These are phyloP conservation scores for Nesoenas mayeri DNA, from an alignment of 2,113 vertebrate genomes.

Conservation along the genomic window DNA sequence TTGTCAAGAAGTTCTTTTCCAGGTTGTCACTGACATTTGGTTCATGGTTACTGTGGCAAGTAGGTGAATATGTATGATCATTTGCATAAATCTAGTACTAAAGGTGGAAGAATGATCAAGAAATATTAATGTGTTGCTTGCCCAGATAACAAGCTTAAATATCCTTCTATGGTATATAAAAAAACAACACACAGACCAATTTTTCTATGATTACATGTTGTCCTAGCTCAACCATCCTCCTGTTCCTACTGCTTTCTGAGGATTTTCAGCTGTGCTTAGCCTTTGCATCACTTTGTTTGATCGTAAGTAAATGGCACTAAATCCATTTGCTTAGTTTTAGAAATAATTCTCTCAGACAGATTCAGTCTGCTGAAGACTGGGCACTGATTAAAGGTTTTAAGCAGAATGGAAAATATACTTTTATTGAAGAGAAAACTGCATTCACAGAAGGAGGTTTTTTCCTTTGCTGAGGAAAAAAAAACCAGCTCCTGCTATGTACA, in stretches of 20 bases:
- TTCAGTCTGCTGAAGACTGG: background rate
- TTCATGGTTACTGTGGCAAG: background rate
- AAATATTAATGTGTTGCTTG: background rate
- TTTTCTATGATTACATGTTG: background rate
- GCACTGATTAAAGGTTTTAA: background rate
- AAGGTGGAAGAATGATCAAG: background rate
- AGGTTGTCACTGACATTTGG: background rate
- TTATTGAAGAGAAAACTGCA: background rate
- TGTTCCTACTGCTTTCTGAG: background rate
- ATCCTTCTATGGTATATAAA: background rate
- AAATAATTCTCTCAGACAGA: conserved; percentile 6
- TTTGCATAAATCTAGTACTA: background rate
- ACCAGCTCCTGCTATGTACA: background rate
- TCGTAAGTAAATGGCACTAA: background rate
- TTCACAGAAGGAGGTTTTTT: background rate
- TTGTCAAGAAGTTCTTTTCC: background rate
- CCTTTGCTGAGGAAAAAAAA: background rate
- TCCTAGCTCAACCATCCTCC: background rate
- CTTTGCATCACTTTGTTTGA: background rate
- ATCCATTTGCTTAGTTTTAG: conserved; percentile 20
- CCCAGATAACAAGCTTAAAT: background rate
- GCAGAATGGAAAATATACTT: conserved; percentile 4
- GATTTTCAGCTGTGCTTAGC: background rate
- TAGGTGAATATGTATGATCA: background rate
- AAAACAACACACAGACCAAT: background rate